phyloP scores from a whole-genome alignment of 2,888 invertebrate genomes.

The Elaeidobius kamerunicus region DNA sequence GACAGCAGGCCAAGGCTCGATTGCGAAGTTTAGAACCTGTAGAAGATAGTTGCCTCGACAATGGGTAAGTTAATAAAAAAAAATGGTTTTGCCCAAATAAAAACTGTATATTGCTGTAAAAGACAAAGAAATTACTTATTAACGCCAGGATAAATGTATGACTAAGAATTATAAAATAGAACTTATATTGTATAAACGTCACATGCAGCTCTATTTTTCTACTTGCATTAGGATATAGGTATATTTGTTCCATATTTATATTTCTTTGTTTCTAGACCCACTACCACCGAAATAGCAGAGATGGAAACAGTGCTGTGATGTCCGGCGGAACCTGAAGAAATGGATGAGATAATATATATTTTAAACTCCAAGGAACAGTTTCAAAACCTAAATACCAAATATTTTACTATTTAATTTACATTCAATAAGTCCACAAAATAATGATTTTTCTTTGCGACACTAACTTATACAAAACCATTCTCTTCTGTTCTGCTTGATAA shows the following conservation, averaged over 20 bases:
- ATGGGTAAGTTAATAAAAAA: constrained; percentile 39
- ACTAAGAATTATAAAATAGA: too few relatives aligned
- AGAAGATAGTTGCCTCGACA: constrained; percentile 43
- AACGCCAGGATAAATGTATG: too few relatives aligned
- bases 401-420: constrained; percentile 26
- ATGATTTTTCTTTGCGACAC: neutral
- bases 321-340: constrained; percentile 21
- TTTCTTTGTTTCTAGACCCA: constrained; percentile 45
- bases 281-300: constrained; percentile 76
- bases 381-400: constrained; percentile 28
- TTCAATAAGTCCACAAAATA: neutral
- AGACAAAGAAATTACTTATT: too few relatives aligned
- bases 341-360: constrained; percentile 29
- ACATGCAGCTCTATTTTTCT: too few relatives aligned
- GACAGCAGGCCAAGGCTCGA: constrained; percentile 47
- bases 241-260: too few relatives aligned
- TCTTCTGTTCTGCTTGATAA: too few relatives aligned
- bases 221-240: too few relatives aligned
- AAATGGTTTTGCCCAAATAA: too few relatives aligned
- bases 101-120: too few relatives aligned
- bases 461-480: too few relatives aligned
- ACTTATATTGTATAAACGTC: too few relatives aligned
- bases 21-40: constrained; percentile 46
- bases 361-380: constrained; percentile 27
- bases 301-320: constrained; percentile 91